Evolutionary conservation across 2,797 vertebrate genomes (phyloP).

Genomic region (Dromococcyx pavoninus): DNA sequence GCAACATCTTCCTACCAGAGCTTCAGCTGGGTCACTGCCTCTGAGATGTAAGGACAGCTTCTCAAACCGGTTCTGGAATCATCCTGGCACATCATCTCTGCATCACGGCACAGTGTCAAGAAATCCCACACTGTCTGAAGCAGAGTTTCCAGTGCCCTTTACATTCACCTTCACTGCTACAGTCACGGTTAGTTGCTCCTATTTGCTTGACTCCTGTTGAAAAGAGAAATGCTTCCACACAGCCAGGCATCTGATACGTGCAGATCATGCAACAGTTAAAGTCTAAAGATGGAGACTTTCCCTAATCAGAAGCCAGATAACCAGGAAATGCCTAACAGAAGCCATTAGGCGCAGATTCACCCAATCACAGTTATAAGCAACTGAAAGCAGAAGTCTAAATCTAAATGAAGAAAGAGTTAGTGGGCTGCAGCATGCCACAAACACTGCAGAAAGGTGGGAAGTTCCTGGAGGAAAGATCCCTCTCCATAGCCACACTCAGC

Average conservation of each 20-base stretch:
- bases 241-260: not conserved
- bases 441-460: not conserved
- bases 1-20: not conserved
- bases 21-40: not conserved
- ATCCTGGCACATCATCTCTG: not conserved
- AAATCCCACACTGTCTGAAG: not conserved
- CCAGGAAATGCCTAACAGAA: not conserved
- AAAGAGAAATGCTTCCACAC: not conserved
- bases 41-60: not conserved
- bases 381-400: not conserved
- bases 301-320: not conserved
- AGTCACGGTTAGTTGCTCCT: not conserved
- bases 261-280: not conserved
- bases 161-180: not conserved
- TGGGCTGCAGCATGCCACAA: not conserved
- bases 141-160: not conserved
- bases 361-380: not conserved
- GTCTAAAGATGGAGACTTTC: not conserved
- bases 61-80: not conserved
- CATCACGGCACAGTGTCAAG: not conserved
- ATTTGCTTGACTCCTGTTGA: not conserved
- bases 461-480: not conserved
- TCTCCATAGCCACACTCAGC: not conserved
- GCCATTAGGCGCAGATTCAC: not conserved
- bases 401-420: not conserved